These are phyloP conservation scores for Dasypus novemcinctus DNA, from an alignment of 2,113 vertebrate species.

Conservation along the genomic window DNA sequence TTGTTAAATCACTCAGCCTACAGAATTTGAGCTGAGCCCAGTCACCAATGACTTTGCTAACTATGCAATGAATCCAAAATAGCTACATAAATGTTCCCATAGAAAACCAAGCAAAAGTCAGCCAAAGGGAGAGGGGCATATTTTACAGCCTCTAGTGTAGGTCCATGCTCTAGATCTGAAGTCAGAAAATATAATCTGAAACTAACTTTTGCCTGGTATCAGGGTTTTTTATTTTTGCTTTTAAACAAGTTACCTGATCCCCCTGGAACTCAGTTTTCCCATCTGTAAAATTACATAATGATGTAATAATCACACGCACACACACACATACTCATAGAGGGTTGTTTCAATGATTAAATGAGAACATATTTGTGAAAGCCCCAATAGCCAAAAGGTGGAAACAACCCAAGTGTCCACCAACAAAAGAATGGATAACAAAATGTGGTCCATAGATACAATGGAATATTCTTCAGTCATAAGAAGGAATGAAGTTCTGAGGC, in stretches of 20 bases:
- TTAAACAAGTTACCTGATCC: not conserved
- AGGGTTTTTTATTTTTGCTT: not conserved
- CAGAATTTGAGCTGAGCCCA: not conserved
- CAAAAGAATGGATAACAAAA: no score
- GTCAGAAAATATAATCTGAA: not conserved
- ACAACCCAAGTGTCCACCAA: no score
- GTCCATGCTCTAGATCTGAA: not conserved
- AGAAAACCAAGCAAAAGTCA: not conserved
- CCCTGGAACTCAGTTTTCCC: slow-evolving; percentile 10
- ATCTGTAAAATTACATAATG: not conserved
- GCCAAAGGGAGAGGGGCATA: not conserved
- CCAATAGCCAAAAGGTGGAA: no score
- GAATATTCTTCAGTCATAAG: no score
- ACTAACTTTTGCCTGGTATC: not conserved
- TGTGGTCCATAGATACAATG: no score
- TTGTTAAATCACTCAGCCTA: slow-evolving; percentile 7
- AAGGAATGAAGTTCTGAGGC: no score
- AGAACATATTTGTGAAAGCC: not conserved
- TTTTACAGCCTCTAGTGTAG: not conserved
- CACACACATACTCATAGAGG: not conserved
- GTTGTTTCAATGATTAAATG: not conserved
- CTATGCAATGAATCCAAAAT: not conserved
- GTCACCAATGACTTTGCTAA: not conserved
- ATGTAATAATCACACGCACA: not conserved
- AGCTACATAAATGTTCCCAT: not conserved